Base-by-base conservation (phyloP, 2,113 vertebrate genomes). In the Ceratotherium simum region DNA sequence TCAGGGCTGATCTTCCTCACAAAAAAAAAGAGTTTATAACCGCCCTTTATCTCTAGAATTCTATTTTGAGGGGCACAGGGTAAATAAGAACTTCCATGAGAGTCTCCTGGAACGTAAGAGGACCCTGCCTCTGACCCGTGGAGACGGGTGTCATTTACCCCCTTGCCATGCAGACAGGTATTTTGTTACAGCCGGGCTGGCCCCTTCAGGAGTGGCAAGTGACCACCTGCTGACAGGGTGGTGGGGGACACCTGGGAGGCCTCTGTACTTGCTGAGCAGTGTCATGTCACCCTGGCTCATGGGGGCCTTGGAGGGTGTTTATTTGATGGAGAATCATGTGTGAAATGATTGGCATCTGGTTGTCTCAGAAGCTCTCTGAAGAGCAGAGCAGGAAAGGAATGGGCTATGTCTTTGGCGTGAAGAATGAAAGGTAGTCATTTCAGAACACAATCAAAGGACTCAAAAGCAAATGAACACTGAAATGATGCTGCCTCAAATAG, bases 141-240 rank as follows among this genome's bases (percentile, higher is more conserved):
- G 48, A 1, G 58, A 17, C 5, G 0, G 69, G 84, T 60, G 46
- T 75, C 48, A 5, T 54, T 36, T n/a, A 12, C 48, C 56, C 17
- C 18, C 51, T 14, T 48, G 36, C 39, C 1, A 0, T 33, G 65
- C 3, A 21, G 25, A 3, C 0, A 1, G 31, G 27, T 48, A 23
- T 79, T 23, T 6, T 58, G 10, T 78, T 76, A 25, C 16, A 10
- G 58, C 6, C 6, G 70, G 20, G 20, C 2, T 60, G 21, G 17
- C 17, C 33, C 58, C 39, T 56, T 12, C 4, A 0, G 21, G 72
- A 31, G 27, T 2, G 2, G 51, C 56, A 21, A 16, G 39, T 48
- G 36, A 54, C 14, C 23, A 5, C 51, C 48, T 88, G 27, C 23
- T 7, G 62, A 33, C 11, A 14, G 6, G 14, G 5, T 31, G 5